Evolutionary conservation across 2,888 invertebrate species (phyloP), one percentile per base, ranked within the genome.

Genomic region (Andrena minutula): DNA sequence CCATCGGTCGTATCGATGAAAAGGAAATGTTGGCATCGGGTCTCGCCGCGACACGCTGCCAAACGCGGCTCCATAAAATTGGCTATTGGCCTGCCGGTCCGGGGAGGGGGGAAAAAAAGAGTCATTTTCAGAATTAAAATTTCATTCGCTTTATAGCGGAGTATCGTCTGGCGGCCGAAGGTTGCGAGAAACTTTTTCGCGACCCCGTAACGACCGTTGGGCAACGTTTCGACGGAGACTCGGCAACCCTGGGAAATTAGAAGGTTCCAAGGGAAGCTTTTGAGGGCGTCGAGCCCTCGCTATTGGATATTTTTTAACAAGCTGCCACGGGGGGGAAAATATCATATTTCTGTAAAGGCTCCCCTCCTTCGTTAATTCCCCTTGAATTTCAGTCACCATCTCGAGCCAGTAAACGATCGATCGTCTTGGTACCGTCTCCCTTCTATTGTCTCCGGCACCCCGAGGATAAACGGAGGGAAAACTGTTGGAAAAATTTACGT

Each of bases 301-400:
- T 72, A 90, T 89, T 89, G 87, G 89, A 89, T 89, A 91, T 91
- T 92, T 91, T 92, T 91, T 90, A 91, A 91, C 92, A 87, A 91
- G 90, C 90, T 81, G 76, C 82, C 61, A 79, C 73, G 82, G 85
- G 80, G 41, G 86, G 86, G 72, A 86, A 89, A 91, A 91, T 91
- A 91, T 91, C 89, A 90, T 91, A 91, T 90, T 92, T 92, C 91
- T 88, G 90, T 90, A 88, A 91, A 91, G 90, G 88, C 86, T 60
- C 65, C 65, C 47, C 53, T 2, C 51, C 32, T 30, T 35, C 26
- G 71, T 56, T 74, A 70, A 51, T 77, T 83, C 84, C 88, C 88
- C 89, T 88, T 89, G 85, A 87, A 88, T 78, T 79, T 82, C 74
- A 74, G 82, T 79, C 86, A 84, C 80, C 84, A 82, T 84, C 85